Evolutionary conservation across 35 echinoderm and acorn worm species (phyloP).

Genomic region (Lytechinus pictus): DNA sequence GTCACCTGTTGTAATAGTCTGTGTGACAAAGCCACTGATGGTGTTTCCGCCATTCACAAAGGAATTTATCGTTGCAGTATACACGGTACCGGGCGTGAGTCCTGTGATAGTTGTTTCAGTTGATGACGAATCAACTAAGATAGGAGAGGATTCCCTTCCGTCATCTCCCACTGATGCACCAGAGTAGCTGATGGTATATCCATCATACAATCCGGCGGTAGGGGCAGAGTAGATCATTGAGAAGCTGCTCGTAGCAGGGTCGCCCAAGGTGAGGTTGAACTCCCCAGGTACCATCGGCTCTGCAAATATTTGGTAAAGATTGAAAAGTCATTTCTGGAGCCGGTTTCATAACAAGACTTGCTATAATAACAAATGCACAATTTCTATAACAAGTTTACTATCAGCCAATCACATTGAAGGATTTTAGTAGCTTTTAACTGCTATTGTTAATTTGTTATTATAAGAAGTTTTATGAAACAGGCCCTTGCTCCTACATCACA

Average conservation of each 20-base stretch:
- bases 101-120: background rate
- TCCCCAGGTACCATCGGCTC: background rate
- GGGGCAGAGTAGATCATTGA: background rate
- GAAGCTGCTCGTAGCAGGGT: background rate
- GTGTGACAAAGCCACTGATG: background rate
- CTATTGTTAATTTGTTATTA: too few species aligned
- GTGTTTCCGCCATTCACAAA: background rate
- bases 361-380: too few species aligned
- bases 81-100: background rate
- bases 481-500: too few species aligned
- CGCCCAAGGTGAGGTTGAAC: background rate
- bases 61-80: background rate
- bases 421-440: too few species aligned
- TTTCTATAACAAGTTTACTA: too few species aligned
- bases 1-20: slow-evolving; percentile 1
- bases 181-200: background rate
- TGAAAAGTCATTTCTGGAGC: background rate
- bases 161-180: background rate
- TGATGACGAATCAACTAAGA: background rate
- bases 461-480: too few species aligned
- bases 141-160: background rate
- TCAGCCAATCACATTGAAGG: too few species aligned
- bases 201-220: background rate
- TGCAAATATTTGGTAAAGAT: background rate
- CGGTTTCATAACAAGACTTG: too few species aligned